Conservation (phyloP, 1,140 invertebrate species). For the roundworm (Caenorhabditis elegans) region DNA sequence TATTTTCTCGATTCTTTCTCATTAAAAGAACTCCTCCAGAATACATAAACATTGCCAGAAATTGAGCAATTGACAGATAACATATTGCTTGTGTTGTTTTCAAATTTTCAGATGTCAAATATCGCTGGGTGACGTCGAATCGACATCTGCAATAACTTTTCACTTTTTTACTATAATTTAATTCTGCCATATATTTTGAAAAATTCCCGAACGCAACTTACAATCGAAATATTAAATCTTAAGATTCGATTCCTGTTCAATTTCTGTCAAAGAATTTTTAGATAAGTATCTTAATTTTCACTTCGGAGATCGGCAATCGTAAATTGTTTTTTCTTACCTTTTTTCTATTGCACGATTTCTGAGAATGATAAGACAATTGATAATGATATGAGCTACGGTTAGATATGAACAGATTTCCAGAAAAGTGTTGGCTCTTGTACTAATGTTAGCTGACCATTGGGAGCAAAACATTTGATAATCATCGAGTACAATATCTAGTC, state of each 20-base stretch:
- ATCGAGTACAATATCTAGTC: background rate
- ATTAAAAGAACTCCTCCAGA: background rate
- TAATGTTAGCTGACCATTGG: background rate
- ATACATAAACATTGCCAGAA: background rate
- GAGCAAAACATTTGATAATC: constrained; percentile 21
- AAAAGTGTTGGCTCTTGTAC: background rate
- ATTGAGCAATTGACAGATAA: constrained; percentile 13
- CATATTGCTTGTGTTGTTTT: constrained; percentile 17
- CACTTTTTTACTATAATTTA: no score
- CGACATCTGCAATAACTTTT: background rate
- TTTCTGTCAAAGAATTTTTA: no score
- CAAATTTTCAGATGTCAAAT: background rate
- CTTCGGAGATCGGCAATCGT: no score
- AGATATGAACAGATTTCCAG: background rate
- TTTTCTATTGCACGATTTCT: background rate
- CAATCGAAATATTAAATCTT: no score
- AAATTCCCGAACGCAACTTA: no score
- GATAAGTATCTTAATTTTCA: no score
- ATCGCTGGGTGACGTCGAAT: background rate
- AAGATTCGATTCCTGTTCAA: no score
- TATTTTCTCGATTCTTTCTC: background rate
- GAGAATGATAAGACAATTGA: background rate
- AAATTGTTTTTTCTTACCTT: background rate
- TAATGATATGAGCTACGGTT: background rate
- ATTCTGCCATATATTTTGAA: no score